Evolutionary conservation across 2,888 invertebrate species (phyloP).

Genomic region (Sarcophaga rosellei): DNA sequence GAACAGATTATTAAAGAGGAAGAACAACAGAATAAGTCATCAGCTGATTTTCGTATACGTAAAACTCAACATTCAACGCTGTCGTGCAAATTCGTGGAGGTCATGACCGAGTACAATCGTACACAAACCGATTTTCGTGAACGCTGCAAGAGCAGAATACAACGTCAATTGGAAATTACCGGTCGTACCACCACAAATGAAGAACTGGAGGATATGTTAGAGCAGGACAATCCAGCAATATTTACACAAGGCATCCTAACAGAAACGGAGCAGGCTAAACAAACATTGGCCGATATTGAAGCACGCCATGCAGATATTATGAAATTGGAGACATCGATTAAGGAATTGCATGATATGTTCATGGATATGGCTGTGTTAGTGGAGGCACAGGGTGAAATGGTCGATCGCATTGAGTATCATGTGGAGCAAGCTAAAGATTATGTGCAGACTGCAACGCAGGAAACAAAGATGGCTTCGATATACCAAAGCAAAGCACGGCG

Average conservation of each 20-base stretch:
- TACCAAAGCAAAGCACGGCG: constrained; percentile 99
- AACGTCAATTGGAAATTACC: constrained; percentile 99
- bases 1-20: constrained; percentile 99
- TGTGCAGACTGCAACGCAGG: constrained; percentile 99
- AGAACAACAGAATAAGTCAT: constrained; percentile 98
- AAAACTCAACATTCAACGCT: constrained; percentile 99
- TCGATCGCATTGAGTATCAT: constrained; percentile 99
- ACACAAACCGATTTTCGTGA: constrained; percentile 99
- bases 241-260: constrained; percentile 99
- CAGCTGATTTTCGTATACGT: constrained; percentile 99
- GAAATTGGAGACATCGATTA: constrained; percentile 99
- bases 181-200: constrained; percentile 98
- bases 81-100: constrained; percentile 99
- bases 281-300: constrained; percentile 99
- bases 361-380: constrained; percentile 99
- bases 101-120: constrained; percentile 99
- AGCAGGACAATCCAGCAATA: constrained; percentile 98
- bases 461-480: constrained; percentile 99
- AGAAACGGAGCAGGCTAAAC: constrained; percentile 99
- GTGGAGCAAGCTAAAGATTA: constrained; percentile 99
- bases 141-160: constrained; percentile 99
- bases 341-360: constrained; percentile 99
- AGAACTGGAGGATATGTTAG: constrained; percentile 99
- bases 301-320: constrained; percentile 99
- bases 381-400: constrained; percentile 99